Percentiles rank a stretch among this genome's conserved stretches.
Evolutionary conservation across 2,888 invertebrate species (phyloP).

Genomic region (Limnephilus lunatus): DNA sequence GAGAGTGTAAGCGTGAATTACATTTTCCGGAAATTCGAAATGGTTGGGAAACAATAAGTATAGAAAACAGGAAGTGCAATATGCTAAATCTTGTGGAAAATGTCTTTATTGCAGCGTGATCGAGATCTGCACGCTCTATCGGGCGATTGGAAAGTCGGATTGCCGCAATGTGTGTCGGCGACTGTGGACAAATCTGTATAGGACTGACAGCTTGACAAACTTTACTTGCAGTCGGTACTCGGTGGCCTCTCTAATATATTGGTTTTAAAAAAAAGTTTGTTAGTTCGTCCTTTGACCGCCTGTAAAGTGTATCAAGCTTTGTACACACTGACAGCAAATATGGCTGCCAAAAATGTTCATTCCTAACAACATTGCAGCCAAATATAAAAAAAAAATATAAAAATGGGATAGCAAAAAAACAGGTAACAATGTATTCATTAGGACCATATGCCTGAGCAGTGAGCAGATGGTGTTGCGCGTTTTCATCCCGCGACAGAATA

Average conservation of each 20-base stretch:
- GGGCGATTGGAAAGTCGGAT: conserved; percentile 62
- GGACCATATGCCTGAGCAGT: too few relatives aligned
- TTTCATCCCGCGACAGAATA: too few relatives aligned
- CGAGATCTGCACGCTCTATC: conserved; percentile 60
- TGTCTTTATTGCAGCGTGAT: conserved; percentile 51
- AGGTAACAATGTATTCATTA: too few relatives aligned
- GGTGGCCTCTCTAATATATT: not conserved
- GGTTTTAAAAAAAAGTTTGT: not conserved
- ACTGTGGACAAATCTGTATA: not conserved
- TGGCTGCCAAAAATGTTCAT: not conserved
- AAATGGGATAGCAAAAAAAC: too few relatives aligned
- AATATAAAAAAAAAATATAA: not conserved
- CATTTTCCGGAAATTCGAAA: not conserved
- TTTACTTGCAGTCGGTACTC: not conserved
- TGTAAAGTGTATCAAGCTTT: too few relatives aligned
- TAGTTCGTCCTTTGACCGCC: too few relatives aligned
- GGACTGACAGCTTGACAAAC: not conserved
- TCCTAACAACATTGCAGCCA: not conserved
- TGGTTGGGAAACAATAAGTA: not conserved
- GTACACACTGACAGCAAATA: not conserved
- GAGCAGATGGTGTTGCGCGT: too few relatives aligned
- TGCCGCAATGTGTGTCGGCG: conserved; percentile 36
- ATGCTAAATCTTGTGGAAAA: conserved; percentile 51
- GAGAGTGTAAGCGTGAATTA: not conserved
- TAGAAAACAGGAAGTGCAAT: conserved; percentile 37